phyloP scores from a whole-genome alignment of 2,888 invertebrate genomes.

The Antheraea yamamai region DNA sequence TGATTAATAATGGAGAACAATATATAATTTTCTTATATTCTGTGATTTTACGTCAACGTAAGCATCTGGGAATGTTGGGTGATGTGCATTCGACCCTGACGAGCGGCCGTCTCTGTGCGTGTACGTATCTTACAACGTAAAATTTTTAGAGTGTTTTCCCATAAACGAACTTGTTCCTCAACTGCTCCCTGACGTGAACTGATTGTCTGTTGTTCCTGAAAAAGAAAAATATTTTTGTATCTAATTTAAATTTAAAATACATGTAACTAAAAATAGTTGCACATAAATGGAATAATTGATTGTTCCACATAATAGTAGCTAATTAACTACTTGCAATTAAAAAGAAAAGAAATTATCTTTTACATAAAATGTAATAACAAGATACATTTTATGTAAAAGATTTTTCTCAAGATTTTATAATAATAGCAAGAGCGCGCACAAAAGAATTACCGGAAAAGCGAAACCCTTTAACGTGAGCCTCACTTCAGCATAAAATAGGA shows the following conservation, averaged over 20 bases:
- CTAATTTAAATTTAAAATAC: neutral
- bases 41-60: slow-evolving; percentile 67
- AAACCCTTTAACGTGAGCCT: slow-evolving; percentile 11
- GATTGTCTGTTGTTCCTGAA: slow-evolving; percentile 71
- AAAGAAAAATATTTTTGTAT: neutral
- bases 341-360: neutral
- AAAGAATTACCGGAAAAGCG: neutral
- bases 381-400: neutral
- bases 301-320: too few relatives aligned
- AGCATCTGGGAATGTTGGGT: slow-evolving; percentile 84
- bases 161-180: slow-evolving; percentile 71
- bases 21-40: neutral
- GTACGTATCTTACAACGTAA: slow-evolving; percentile 81
- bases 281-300: neutral
- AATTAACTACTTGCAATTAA: neutral
- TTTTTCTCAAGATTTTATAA: slow-evolving; percentile 3
- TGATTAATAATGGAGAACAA: neutral
- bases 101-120: slow-evolving; percentile 73
- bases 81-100: slow-evolving; percentile 82
- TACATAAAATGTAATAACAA: neutral
- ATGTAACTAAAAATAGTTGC: neutral
- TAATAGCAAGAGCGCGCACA: neutral
- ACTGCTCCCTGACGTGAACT: slow-evolving; percentile 75
- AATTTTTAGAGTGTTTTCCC: slow-evolving; percentile 72
- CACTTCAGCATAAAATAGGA: slow-evolving; percentile 5